phyloP scores from a whole-genome alignment of 2,888 invertebrate species.

The Zhuqinia jingwanae region DNA sequence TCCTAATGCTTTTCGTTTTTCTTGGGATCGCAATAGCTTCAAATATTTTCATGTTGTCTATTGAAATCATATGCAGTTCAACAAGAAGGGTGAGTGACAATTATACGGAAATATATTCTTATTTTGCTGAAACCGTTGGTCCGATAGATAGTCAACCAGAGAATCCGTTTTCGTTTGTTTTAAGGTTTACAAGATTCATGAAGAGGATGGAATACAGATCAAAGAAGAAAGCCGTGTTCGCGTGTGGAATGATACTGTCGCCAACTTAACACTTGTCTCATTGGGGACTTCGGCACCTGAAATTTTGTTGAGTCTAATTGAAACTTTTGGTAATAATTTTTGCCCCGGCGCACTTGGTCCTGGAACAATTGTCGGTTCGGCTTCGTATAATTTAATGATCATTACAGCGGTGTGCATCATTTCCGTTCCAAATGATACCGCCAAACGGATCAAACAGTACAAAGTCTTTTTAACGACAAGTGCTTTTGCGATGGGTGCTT shows the following conservation, averaged over 20 bases:
- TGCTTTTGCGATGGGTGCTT: slow-evolving; percentile 83
- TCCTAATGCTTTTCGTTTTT: slow-evolving; percentile 83
- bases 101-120: not conserved
- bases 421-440: slow-evolving; percentile 81
- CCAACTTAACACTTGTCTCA: slow-evolving; percentile 84
- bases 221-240: slow-evolving; percentile 81
- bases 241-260: slow-evolving; percentile 84
- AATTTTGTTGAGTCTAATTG: slow-evolving; percentile 83
- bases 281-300: slow-evolving; percentile 84
- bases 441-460: slow-evolving; percentile 81
- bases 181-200: slow-evolving; percentile 4
- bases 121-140: not conserved
- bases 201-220: slow-evolving; percentile 79
- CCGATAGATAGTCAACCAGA: too few species aligned
- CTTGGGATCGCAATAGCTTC: slow-evolving; percentile 84
- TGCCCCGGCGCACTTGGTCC: slow-evolving; percentile 81
- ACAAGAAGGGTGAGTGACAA: slow-evolving; percentile 82
- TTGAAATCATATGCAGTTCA: slow-evolving; percentile 83
- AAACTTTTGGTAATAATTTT: slow-evolving; percentile 81
- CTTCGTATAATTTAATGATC: slow-evolving; percentile 83
- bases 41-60: slow-evolving; percentile 84
- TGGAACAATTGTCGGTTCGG: slow-evolving; percentile 82
- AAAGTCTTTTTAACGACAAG: slow-evolving; percentile 82
- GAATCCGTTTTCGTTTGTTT: not conserved
- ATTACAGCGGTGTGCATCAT: slow-evolving; percentile 83